These are phyloP conservation scores for Agrypnus murinus DNA, from an alignment of 2,888 invertebrate genomes.

Conservation along the genomic window DNA sequence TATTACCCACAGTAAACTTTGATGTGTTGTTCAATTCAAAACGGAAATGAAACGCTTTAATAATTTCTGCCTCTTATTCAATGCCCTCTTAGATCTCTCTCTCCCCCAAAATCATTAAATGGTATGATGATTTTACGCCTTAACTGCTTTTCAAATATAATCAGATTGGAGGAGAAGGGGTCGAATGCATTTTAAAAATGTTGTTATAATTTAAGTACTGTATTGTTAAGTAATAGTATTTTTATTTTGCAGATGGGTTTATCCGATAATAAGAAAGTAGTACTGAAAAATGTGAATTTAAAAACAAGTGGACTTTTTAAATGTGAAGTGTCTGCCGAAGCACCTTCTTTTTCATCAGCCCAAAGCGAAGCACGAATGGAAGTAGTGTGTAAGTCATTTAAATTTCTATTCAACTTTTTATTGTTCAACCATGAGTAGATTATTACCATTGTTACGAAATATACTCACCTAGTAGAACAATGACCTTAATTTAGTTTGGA, in stretches of 20 bases:
- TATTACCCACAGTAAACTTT: conserved; percentile 48
- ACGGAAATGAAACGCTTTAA: conserved; percentile 44
- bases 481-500: too few species aligned
- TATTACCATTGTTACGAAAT: too few species aligned
- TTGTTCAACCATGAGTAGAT: too few species aligned
- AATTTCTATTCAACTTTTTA: conserved; percentile 2
- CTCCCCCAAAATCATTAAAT: conserved; percentile 31
- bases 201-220: background rate
- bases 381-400: conserved; percentile 82
- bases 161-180: too few species aligned
- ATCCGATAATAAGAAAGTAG: conserved; percentile 80
- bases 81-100: conserved; percentile 16
- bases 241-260: conserved; percentile 76
- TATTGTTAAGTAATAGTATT: background rate
- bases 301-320: conserved; percentile 83
- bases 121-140: conserved; percentile 30
- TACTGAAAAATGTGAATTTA: conserved; percentile 79
- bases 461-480: too few species aligned
- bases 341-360: conserved; percentile 84
- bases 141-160: conserved; percentile 18
- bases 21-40: conserved; percentile 49
- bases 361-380: conserved; percentile 86
- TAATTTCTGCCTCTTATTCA: conserved; percentile 40
- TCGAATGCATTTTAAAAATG: background rate
- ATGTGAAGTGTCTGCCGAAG: conserved; percentile 87